Evolutionary conservation across 92 coral and sea anemone species (phyloP), one percentile per base, ranked within the genome.

Genomic region (Porites divaricata): DNA sequence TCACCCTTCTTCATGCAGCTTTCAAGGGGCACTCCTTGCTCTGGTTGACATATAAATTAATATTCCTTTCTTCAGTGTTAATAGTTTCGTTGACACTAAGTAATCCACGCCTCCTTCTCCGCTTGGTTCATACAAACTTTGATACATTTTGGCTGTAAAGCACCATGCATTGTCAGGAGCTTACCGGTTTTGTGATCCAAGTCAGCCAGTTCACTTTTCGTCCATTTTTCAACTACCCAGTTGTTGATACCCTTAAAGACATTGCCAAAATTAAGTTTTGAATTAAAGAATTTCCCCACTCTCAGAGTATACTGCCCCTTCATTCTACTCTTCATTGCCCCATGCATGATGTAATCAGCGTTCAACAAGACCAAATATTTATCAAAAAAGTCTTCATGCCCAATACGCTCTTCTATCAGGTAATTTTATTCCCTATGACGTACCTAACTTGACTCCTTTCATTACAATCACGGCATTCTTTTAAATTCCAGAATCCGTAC

Each of bases 401-500:
- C 25, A 20, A 76, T 41, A 20, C 57, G 67, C 45, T 48, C 72
- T 25, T 13, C 89, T 81, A 69, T 71, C 69, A 20, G 89, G 92
- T 61, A 84, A 75, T 41, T 53, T 50, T n/a, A 89, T 78, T 15
- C 85, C 92, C 28, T 84, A 85, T 41, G 62, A 65, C 66, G 35
- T 76, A 62, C 22, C 84, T 2, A 76, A 16, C 83, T 83, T 83
- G 51, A 88, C 80, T 63, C 80, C n/a, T n/a, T 83, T 89, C 81
- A 89, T 58, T 41, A 67, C 83, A 22, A 89, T 16, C 28, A 59
- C 57, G n/a, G 81, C 93, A 78, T 83, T 85, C 80, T 89, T 85
- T 58, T 78, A 21, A 16, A 89, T 73, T 19, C 86, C 92, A 89
- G 85, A 89, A 70, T 83, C 88, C 86, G 77, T 87, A 23, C 91